Evolutionary conservation across 30 jellyfish, hydroid and myxozoan genomes (phyloP), one percentile per base, ranked within the genome.

Genomic region (Chironex yamaguchii): DNA sequence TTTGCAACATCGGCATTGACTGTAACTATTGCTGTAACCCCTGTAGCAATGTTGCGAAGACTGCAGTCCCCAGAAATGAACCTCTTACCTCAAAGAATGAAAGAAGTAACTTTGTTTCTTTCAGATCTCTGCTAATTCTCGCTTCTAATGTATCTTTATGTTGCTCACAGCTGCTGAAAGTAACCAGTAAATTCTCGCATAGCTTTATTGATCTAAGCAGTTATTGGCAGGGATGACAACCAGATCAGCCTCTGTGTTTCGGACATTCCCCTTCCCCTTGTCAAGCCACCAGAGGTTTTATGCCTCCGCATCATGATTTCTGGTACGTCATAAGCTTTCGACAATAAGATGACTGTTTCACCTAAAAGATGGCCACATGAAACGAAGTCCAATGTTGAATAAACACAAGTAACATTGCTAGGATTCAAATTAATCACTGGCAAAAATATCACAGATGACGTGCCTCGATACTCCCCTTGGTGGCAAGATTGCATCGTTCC

Each of bases 191-290:
- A 70, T 24, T 71, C 80, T 67, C 34, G 80, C 80, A 1, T 22
- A 32, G 80, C 1, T 67, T 67, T 27, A 67, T 67, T 25, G 80
- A 67, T 67, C 80, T 67, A 52, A 25, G 80, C 3, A 67, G 80
- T 67, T 25, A 58, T 58, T 67, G 80, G 80, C 80, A 67, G 30
- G 71, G 80, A 69, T 58, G 2, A 25, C 73, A 58, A 3, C 73
- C 51, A 58, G 51, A 23, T 23, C 30, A 23, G 73, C 73, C 73
- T 58, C 73, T 58, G 30, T 58, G 73, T 58, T 58, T 58, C 73
- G 71, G 87, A 17, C 85, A 79, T 71, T 33, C 90, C 92, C 36
- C 92, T 67, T 68, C 92, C 89, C 52, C 82, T 67, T 34, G 73
- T 82, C 79, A 82, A 34, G 28, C 90, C 81, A 25, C 92, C 87